These are phyloP conservation scores for Cyprinodon tularosa DNA, from an alignment of 2,113 vertebrate genomes.

Conservation along the genomic window DNA sequence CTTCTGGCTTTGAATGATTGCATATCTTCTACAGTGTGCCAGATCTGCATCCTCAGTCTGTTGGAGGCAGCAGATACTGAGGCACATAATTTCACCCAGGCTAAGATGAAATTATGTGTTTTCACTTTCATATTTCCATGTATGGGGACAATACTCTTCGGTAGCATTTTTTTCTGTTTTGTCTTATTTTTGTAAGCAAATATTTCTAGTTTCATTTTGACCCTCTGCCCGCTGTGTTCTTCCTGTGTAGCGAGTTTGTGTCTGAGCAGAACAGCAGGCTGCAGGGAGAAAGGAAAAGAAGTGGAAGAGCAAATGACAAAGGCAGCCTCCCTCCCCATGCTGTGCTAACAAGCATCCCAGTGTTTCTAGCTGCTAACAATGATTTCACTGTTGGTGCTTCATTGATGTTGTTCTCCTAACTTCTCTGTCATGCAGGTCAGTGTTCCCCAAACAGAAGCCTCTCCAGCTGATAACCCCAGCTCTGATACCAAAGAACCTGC, in stretches of 20 bases:
- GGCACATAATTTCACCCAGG: slow-evolving; percentile 14
- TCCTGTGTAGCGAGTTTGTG: neutral
- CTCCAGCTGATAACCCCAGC: slow-evolving; percentile 64
- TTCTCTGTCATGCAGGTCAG: slow-evolving; percentile 88
- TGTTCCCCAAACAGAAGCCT: slow-evolving; percentile 79
- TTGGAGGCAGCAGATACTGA: slow-evolving; percentile 27
- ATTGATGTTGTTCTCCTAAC: slow-evolving; percentile 85
- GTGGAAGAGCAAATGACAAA: slow-evolving; percentile 5
- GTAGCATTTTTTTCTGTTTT: neutral
- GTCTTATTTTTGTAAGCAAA: neutral
- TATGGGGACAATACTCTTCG: slow-evolving; percentile 10
- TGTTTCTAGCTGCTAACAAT: slow-evolving; percentile 16
- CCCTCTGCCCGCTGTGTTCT: slow-evolving; percentile 9
- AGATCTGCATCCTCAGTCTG: neutral
- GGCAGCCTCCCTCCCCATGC: neutral
- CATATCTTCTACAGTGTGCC: neutral
- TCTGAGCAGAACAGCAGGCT: slow-evolving; percentile 34
- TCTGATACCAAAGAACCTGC: slow-evolving; percentile 86
- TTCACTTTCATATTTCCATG: neutral
- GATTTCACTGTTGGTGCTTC: slow-evolving; percentile 32
- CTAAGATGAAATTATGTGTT: neutral
- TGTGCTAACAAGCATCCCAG: slow-evolving; percentile 12
- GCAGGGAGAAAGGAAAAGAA: neutral
- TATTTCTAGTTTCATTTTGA: neutral
- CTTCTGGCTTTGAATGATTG: neutral